Evolutionary conservation across 2,797 vertebrate genomes (phyloP).

Genomic region (Eurystomus glaucurus): DNA sequence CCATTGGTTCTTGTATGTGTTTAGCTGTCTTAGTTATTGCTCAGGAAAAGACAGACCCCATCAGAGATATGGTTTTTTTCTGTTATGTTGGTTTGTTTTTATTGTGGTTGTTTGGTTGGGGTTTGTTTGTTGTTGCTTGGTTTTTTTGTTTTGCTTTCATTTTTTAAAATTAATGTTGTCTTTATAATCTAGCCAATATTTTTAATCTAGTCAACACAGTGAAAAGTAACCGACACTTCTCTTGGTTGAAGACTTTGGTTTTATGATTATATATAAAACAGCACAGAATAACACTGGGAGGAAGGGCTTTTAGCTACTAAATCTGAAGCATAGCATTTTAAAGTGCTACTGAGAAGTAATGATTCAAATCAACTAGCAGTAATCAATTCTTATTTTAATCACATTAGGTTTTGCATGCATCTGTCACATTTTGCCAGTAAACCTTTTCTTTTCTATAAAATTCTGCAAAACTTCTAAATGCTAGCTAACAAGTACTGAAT

Average conservation of each 20-base stretch:
- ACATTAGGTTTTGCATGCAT: background rate
- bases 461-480: background rate
- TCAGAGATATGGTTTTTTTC: background rate
- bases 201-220: background rate
- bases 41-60: background rate
- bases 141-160: background rate
- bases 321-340: background rate
- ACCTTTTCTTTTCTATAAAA: background rate
- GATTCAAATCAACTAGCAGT: background rate
- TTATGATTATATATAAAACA: background rate
- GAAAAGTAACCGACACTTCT: background rate
- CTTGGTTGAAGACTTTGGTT: background rate
- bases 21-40: background rate
- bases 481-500: background rate
- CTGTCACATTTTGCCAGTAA: background rate
- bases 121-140: background rate
- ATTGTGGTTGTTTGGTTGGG: too few species aligned
- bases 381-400: background rate
- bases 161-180: background rate
- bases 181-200: background rate
- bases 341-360: background rate
- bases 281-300: background rate
- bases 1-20: accelerated
- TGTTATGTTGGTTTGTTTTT: too few species aligned
- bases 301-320: background rate